phyloP scores from a whole-genome alignment of 2,113 vertebrate genomes.

The Aptenodytes patagonicus region DNA sequence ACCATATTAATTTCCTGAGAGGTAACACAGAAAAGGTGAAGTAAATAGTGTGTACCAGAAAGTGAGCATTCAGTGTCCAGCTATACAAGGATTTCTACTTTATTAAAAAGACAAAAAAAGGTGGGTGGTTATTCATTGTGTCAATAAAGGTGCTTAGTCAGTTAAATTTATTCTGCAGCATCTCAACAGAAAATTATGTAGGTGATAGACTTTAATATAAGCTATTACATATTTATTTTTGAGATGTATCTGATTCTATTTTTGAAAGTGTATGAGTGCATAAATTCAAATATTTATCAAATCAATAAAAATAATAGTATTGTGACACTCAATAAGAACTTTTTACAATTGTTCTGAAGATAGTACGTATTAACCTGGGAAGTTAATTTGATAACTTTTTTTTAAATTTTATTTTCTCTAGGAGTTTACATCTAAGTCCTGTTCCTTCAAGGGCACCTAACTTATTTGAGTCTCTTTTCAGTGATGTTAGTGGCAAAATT shows the following conservation, averaged over 20 bases:
- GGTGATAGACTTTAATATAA: neutral
- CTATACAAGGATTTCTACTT: neutral
- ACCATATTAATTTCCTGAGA: neutral
- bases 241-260: neutral
- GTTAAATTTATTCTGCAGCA: neutral
- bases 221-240: neutral
- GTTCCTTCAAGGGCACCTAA: neutral
- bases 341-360: neutral
- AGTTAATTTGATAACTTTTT: neutral
- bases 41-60: neutral
- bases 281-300: neutral
- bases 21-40: neutral
- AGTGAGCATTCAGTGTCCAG: neutral
- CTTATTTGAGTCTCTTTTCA: neutral
- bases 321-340: neutral
- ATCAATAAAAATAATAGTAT: neutral
- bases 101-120: neutral
- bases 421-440: neutral
- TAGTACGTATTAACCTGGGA: neutral
- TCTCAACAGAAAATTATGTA: neutral
- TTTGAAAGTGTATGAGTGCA: neutral
- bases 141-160: neutral
- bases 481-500: neutral
- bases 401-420: neutral
- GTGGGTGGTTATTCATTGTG: fast-evolving